Base-by-base conservation (phyloP, 2,888 invertebrate genomes). In the Nysson spinosus region DNA sequence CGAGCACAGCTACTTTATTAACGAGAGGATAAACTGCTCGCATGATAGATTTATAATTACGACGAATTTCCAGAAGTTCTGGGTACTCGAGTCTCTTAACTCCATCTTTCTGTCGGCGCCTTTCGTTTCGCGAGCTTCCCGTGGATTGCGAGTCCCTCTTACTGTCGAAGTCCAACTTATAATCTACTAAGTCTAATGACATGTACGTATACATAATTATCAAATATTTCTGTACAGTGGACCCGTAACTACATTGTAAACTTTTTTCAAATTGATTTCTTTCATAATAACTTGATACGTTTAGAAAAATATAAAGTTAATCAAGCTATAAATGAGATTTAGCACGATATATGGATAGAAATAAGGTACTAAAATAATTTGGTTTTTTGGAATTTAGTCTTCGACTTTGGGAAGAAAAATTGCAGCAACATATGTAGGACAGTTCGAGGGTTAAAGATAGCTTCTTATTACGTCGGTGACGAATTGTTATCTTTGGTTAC, bases 401-500 rank as follows among this genome's bases (percentile, higher is more conserved):
- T 24, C 30, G 30, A 16, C 50, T 14, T 16, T 20, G 32, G 7
- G 9, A 34, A 9, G 32, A 24, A 12, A 28, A 22, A 6, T 43
- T 4, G 9, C 17, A 16, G 34, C 5, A 17, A 37, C 19, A 16
- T 17, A 7, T n/a, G 24, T 26, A 11, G 3, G 14, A 17, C 14
- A 7, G 12, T 12, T n/a, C 4, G n/a, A 5, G 47, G 39, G 68
- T 68, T 69, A 69, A 69, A 69, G 68, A 69, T 68, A 68, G 69
- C 58, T 24, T n/a, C 69, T 57, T 63, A 57, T 62, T 68, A 68
- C 63, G 19, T 49, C 51, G 60, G 50, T 34, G 60, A 68, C 55
- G 62, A 42, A 63, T 58, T 50, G 63, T 68, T 68, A 50, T 58
- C 50, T 58, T 58, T 46, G 47, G 57, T 50, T 55, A 55, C 37